Evolutionary conservation across 2,113 vertebrate species (phyloP).

Genomic region (Otus sunia): DNA sequence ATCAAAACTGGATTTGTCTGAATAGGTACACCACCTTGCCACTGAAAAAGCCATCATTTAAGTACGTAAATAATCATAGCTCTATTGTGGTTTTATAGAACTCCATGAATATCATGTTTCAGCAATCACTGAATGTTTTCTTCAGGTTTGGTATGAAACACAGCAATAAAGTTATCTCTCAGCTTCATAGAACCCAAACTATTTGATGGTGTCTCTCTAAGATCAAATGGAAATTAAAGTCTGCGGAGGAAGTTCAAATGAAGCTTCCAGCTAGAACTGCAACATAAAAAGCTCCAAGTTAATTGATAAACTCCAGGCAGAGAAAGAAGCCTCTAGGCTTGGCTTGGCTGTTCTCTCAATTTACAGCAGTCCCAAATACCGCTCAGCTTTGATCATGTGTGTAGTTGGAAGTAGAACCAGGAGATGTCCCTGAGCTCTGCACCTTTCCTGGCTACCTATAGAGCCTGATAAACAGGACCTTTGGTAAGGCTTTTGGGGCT

Average conservation of each 20-base stretch:
- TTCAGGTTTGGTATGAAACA: constrained; percentile 51
- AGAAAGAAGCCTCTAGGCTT: constrained; percentile 64
- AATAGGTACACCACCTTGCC: constrained; percentile 3
- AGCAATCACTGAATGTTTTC: constrained; percentile 37
- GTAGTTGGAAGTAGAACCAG: not conserved
- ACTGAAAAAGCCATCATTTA: constrained; percentile 40
- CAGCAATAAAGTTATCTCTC: constrained; percentile 51
- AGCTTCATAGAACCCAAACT: constrained; percentile 34
- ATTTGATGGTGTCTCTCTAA: constrained; percentile 61
- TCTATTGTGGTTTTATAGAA: constrained; percentile 56
- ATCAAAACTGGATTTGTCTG: constrained; percentile 15
- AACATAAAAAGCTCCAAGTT: constrained; percentile 56
- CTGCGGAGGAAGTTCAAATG: constrained; percentile 69
- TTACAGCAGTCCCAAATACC: not conserved
- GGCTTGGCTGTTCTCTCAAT: constrained; percentile 37
- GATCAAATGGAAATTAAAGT: constrained; percentile 64
- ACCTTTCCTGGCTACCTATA: not conserved
- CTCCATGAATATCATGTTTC: constrained; percentile 33
- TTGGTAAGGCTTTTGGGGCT: not conserved
- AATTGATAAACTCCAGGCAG: constrained; percentile 64
- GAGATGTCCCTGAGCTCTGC: not conserved
- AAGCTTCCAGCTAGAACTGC: constrained; percentile 60
- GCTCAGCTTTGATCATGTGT: not conserved
- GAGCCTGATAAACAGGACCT: not conserved
- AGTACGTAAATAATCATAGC: constrained; percentile 14